phyloP scores from a whole-genome alignment of 2,113 vertebrate species.

The Cepphus grylle region DNA sequence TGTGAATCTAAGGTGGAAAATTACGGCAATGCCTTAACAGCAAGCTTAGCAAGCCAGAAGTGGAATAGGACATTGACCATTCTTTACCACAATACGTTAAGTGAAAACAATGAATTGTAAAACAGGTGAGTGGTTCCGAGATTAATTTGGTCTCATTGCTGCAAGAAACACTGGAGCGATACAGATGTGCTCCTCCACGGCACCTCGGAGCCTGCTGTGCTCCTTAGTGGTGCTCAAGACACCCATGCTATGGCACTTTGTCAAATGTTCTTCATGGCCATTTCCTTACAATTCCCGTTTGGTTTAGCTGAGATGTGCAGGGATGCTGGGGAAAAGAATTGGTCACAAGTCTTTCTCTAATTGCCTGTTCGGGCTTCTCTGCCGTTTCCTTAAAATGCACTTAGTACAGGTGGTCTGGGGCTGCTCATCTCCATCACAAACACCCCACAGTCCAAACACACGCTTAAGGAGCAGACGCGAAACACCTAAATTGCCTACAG shows the following conservation, averaged over 20 bases:
- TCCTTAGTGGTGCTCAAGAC: background rate
- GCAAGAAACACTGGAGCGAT: background rate
- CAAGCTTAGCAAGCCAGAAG: background rate
- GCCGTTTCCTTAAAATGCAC: background rate
- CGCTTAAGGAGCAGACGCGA: background rate
- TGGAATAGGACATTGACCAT: background rate
- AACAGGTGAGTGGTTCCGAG: background rate
- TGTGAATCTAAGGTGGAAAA: background rate
- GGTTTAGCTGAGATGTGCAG: background rate
- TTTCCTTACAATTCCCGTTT: background rate
- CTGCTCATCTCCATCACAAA: background rate
- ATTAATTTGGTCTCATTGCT: background rate
- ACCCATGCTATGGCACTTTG: fast-evolving
- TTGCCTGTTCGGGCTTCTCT: background rate
- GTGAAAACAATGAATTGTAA: background rate
- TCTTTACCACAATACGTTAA: background rate
- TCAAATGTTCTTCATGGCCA: background rate
- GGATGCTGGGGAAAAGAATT: background rate
- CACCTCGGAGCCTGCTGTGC: background rate
- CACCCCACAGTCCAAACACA: background rate
- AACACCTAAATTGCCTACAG: background rate
- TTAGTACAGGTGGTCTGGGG: background rate
- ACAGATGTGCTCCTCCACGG: background rate
- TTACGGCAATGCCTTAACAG: background rate
- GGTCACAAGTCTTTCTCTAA: background rate